Conservation (phyloP, 2,888 invertebrate species). For the Nephrotoma flavescens region DNA sequence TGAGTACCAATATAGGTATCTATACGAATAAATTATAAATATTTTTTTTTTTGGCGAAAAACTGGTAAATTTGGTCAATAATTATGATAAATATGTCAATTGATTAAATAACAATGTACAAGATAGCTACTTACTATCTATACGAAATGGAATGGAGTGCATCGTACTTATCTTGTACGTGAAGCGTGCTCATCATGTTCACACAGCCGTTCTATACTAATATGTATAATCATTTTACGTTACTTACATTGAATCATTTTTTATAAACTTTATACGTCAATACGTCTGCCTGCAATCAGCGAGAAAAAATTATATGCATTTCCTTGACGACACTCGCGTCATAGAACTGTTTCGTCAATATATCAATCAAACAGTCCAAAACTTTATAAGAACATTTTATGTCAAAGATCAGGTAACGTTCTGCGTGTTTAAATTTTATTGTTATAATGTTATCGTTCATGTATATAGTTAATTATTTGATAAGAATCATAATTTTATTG, state of each 20-base stretch:
- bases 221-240: neutral
- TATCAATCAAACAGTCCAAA: neutral
- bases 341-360: no score
- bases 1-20: neutral
- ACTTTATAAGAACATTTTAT: neutral
- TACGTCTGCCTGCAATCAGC: no score
- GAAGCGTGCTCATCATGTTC: neutral
- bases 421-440: neutral
- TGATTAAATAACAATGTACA: neutral
- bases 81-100: neutral
- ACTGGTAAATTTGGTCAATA: neutral
- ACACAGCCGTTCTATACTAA: neutral
- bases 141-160: neutral
- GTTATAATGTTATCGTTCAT: neutral
- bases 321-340: neutral
- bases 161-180: neutral
- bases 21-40: neutral
- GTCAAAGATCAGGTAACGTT: neutral
- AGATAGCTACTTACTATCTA: neutral
- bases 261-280: neutral
- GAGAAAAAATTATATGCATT: neutral
- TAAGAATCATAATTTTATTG: neutral
- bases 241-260: neutral
- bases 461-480: neutral
- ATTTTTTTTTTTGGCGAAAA: neutral